Evolutionary conservation across 2,797 vertebrate genomes (phyloP).

Genomic region (Threskiornis aethiopicus): DNA sequence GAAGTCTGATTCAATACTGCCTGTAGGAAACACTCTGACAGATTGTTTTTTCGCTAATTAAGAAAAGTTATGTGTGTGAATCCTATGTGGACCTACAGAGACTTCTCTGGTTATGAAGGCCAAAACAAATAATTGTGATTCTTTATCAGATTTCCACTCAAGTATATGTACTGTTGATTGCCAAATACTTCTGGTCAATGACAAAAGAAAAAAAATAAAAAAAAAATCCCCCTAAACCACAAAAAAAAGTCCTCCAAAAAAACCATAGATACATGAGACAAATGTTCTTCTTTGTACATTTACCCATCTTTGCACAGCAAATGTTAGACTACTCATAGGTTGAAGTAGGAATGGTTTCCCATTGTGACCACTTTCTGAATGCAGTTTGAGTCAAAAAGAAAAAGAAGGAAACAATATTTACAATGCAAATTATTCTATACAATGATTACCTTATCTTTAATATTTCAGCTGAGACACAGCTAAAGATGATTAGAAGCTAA

Average conservation of each 20-base stretch:
- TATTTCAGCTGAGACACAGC: neutral
- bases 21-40: neutral
- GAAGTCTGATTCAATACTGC: neutral
- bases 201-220: neutral
- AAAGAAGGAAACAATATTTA: neutral
- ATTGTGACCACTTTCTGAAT: neutral
- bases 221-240: fast-evolving
- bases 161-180: neutral
- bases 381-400: neutral
- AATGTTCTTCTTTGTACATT: neutral
- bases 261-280: neutral
- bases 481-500: neutral
- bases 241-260: neutral
- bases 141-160: neutral
- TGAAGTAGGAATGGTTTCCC: neutral
- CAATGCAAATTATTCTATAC: neutral
- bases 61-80: neutral
- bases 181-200: neutral
- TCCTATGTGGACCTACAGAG: neutral
- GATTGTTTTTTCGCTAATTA: neutral
- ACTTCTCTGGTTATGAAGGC: neutral
- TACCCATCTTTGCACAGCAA: neutral
- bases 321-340: neutral
- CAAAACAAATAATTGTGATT: neutral
- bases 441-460: neutral